Base-by-base conservation (phyloP, 2,113 vertebrate genomes). In the Heterotilapia buettikoferi region DNA sequence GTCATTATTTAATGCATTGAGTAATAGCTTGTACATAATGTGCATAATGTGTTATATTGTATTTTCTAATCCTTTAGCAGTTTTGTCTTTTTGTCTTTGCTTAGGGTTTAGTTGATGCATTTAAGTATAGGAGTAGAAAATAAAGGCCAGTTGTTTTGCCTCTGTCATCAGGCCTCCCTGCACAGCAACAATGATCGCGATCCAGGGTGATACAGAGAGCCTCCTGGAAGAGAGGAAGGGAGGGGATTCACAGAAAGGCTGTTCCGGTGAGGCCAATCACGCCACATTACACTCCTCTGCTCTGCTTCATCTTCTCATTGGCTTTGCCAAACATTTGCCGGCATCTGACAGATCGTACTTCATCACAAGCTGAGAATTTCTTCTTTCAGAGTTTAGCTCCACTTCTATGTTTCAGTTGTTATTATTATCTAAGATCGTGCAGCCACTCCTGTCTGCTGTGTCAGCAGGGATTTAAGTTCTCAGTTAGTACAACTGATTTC, bases 211-310 rank as follows among this genome's bases (percentile, higher is more conserved):
- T 88, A 93, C 96, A 29, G 98, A 99, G 83, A 96, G 95, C 79
- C 94, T 99, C 83, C 96, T 98, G 73, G 98, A 99, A 94, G 98
- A 98, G 79, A 96, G 98, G 86, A 98, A 96, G 87, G 98, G 98
- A 24, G 97, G 98, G 86, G 98, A 99, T 93, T 97, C 97, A 1
- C 96, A 98, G 86, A 97, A 97, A 95, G 93, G 96, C 66, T 97
- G 96, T 83, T 96, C 97, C 87, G 97, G 98, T 99, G 96, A 94
- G 94, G 71, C 29, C 24, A 2, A 1, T 82, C 84, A 47, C 8
- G 5, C 73, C 81, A 81, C 88, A 52, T 89, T 57, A 53, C 50
- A 76, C 80, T 82, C 71, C 24, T 1, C 16, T 33, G 54, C 61
- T 52, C 86, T 88, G 88, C 73, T 86, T 86, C 81, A 52, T 90